These are phyloP conservation scores for Crotalus helleri DNA, from an alignment of 2,113 vertebrate genomes.

Conservation along the genomic window DNA sequence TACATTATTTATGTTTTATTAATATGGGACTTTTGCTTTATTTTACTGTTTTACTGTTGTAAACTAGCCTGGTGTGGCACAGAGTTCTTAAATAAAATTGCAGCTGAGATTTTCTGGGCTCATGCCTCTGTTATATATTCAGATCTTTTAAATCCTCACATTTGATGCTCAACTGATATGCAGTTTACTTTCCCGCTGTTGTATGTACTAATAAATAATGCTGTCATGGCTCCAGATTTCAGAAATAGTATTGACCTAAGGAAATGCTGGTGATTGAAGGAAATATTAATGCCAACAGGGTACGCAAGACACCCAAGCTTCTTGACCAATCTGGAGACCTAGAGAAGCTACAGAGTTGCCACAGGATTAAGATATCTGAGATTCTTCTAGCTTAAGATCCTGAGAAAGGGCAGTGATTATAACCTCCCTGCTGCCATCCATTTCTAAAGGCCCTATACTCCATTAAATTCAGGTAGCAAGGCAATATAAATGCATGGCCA, in stretches of 20 bases:
- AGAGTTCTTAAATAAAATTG: background rate
- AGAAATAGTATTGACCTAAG: background rate
- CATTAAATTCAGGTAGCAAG: background rate
- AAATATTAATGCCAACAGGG: background rate
- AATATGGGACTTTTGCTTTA: background rate
- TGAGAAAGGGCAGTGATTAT: background rate
- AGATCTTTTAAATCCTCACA: background rate
- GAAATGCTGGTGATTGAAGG: background rate
- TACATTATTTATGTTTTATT: background rate
- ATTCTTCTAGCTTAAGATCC: background rate
- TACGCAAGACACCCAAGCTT: background rate
- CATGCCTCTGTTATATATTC: background rate
- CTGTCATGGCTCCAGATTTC: background rate
- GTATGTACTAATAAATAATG: background rate
- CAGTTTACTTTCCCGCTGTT: background rate
- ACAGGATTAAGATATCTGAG: background rate
- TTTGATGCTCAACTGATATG: background rate
- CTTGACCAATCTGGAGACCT: background rate
- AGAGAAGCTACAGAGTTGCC: background rate
- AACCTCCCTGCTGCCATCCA: background rate
- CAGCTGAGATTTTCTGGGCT: background rate
- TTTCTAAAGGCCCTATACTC: background rate
- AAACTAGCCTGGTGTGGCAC: background rate
- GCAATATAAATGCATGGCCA: background rate
- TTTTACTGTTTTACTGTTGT: background rate